These are phyloP conservation scores for Pasiphila rectangulata DNA, from an alignment of 2,888 invertebrate species.

Conservation along the genomic window DNA sequence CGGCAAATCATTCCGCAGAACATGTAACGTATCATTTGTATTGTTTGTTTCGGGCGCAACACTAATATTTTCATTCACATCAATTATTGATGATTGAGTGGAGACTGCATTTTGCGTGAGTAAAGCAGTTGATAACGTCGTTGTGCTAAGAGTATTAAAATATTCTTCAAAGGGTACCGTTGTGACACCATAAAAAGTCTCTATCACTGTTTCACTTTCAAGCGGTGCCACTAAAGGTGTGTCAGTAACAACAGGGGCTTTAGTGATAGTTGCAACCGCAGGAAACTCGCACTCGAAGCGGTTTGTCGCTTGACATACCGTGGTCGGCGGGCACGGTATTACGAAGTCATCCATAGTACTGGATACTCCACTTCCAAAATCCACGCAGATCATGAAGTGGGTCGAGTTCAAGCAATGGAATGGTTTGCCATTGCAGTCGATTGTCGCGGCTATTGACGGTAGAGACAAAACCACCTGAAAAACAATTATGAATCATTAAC, in stretches of 20 bases:
- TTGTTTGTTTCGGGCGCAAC: neutral
- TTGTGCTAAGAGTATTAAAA: constrained; percentile 33
- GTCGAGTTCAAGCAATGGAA: constrained; percentile 72
- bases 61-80: neutral
- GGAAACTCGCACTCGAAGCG: constrained; percentile 66
- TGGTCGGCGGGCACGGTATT: constrained; percentile 61
- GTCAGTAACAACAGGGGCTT: neutral
- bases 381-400: constrained; percentile 75
- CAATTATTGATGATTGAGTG: constrained; percentile 6
- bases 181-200: constrained; percentile 10
- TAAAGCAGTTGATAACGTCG: constrained; percentile 19
- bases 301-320: constrained; percentile 56
- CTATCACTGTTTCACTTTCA: constrained; percentile 8
- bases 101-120: constrained; percentile 1
- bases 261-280: constrained; percentile 18
- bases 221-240: constrained; percentile 21
- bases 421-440: constrained; percentile 69
- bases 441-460: constrained; percentile 46
- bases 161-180: constrained; percentile 29
- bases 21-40: neutral
- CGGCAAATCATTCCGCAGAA: neutral
- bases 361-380: constrained; percentile 64
- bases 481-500: neutral
- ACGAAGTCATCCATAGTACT: constrained; percentile 62
- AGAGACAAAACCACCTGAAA: constrained; percentile 55